A percentile compares a stretch with the other conserved stretches of the same genome.
phyloP scores from a whole-genome alignment of 2,888 invertebrate species.

The Lagria hirta region DNA sequence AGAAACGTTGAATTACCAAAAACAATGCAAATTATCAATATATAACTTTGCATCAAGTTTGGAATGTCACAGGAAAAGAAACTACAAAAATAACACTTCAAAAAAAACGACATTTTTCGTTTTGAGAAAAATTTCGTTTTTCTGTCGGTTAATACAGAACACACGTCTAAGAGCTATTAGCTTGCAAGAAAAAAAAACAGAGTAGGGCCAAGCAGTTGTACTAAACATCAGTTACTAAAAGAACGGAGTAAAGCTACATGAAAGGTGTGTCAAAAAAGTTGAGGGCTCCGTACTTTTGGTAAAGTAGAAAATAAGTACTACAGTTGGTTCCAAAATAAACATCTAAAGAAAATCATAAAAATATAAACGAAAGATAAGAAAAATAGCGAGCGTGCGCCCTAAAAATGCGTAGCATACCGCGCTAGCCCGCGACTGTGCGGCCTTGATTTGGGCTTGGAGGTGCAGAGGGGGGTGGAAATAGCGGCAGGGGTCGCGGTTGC shows the following conservation, averaged over 20 bases:
- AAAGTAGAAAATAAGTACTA: constrained; percentile 21
- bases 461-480: constrained; percentile 99
- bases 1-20: too few species aligned
- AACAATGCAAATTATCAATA: too few species aligned
- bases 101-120: constrained; percentile 14
- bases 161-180: constrained; percentile 40
- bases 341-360: constrained; percentile 36
- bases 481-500: constrained; percentile 99
- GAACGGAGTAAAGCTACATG: too few species aligned
- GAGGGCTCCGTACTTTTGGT: background rate
- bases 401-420: constrained; percentile 77
- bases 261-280: background rate
- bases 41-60: too few species aligned
- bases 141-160: constrained; percentile 20
- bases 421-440: constrained; percentile 92
- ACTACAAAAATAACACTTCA: constrained; percentile 16
- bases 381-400: constrained; percentile 54
- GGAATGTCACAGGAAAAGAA: constrained; percentile 36
- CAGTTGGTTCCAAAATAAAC: constrained; percentile 22
- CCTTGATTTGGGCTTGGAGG: constrained; percentile 98
- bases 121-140: constrained; percentile 15
- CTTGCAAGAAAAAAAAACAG: constrained; percentile 36
- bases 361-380: constrained; percentile 31
- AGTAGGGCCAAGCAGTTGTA: too few species aligned
- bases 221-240: too few species aligned